phyloP scores from a whole-genome alignment of 2,113 vertebrate species.

The Vireo altiloquus region DNA sequence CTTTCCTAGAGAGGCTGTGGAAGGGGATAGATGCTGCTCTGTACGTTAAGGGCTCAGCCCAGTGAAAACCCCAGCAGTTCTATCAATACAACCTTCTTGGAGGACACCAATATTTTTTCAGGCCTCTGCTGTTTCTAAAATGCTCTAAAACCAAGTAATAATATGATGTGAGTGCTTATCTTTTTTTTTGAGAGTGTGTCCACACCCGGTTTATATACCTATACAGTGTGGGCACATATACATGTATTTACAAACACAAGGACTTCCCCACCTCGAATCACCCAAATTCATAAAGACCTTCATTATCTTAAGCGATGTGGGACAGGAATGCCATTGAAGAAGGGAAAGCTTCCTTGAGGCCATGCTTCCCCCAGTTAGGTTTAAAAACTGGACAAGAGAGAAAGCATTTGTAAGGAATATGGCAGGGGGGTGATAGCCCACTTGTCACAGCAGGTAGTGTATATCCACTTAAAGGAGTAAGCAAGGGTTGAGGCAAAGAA shows the following conservation, averaged over 20 bases:
- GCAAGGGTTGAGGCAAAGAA: not conserved
- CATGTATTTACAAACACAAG: not conserved
- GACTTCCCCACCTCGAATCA: not conserved
- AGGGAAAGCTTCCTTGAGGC: not conserved
- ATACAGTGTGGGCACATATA: not conserved
- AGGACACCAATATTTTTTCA: not conserved
- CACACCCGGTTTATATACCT: not conserved
- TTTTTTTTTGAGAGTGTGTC: not conserved
- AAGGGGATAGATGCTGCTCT: not conserved
- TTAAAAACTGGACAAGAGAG: not conserved
- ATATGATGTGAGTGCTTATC: not conserved
- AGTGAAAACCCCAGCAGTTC: not conserved
- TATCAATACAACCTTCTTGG: not conserved
- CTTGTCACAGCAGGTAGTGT: rapidly evolving
- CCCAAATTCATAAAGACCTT: not conserved
- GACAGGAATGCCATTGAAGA: not conserved
- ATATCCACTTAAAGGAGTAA: not conserved
- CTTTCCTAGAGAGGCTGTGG: not conserved
- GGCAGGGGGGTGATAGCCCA: not conserved
- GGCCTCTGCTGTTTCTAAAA: not conserved
- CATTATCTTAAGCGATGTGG: not conserved
- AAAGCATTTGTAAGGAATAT: not conserved
- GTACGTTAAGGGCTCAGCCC: not conserved
- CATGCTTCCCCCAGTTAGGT: not conserved
- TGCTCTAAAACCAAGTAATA: not conserved